Evolutionary conservation across 2,113 vertebrate genomes (phyloP).

Genomic region (Nesogale talazaci): DNA sequence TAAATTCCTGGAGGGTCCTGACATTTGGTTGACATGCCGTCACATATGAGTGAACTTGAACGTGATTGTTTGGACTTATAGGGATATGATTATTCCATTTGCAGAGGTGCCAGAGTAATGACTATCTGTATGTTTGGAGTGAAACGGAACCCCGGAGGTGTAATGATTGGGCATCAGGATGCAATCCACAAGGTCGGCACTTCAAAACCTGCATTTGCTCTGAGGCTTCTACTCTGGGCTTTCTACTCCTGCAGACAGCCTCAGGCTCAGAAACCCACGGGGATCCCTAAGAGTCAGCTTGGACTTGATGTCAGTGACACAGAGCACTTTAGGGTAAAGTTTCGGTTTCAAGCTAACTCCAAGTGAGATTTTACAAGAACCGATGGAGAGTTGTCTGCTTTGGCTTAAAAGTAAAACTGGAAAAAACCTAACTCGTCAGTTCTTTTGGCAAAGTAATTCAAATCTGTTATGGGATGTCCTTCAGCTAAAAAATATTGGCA

Average conservation of each 20-base stretch:
- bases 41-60: conserved; percentile 33
- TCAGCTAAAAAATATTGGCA: neutral
- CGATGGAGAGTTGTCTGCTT: conserved; percentile 8
- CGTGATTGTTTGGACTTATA: conserved; percentile 35
- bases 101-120: conserved; percentile 6
- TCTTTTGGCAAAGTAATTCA: conserved; percentile 17
- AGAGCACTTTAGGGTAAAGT: conserved; percentile 42
- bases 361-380: conserved; percentile 41
- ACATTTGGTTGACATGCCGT: neutral
- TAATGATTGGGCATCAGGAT: no score
- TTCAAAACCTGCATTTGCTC: no score
- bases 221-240: no score
- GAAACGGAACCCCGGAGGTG: no score
- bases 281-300: no score
- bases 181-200: no score
- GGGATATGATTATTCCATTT: conserved; percentile 28
- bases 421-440: conserved; percentile 1
- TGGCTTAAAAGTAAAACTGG: conserved; percentile 2
- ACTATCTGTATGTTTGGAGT: no score
- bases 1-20: conserved; percentile 15
- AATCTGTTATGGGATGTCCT: neutral
- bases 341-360: conserved; percentile 57
- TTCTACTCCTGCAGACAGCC: no score
- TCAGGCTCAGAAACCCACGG: no score
- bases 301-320: no score